These are phyloP conservation scores for Coendou prehensilis DNA, from an alignment of 2,797 vertebrate genomes.

Conservation along the genomic window DNA sequence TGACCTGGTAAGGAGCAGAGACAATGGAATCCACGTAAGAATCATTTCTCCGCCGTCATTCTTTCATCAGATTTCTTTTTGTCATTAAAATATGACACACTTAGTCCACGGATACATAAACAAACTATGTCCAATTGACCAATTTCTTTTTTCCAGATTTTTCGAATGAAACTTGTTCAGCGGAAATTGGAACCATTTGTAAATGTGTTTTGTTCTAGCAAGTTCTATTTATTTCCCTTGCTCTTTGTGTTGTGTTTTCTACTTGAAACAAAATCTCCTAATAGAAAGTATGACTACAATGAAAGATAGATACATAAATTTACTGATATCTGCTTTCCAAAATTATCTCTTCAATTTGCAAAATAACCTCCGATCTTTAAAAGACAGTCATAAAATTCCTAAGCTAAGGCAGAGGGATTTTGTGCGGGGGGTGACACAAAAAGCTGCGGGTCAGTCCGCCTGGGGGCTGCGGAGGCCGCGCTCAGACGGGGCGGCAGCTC, in stretches of 20 bases:
- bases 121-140: background rate
- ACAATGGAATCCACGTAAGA: background rate
- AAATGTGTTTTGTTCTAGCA: slow-evolving; percentile 36
- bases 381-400: background rate
- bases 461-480: background rate
- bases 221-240: background rate
- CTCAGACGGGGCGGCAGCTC: background rate
- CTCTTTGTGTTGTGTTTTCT: background rate
- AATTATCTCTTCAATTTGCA: slow-evolving; percentile 17
- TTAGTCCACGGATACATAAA: background rate
- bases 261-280: slow-evolving; percentile 49
- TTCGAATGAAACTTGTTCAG: background rate
- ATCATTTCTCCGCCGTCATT: background rate
- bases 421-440: background rate
- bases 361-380: slow-evolving; percentile 14
- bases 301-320: background rate
- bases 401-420: background rate
- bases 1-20: background rate
- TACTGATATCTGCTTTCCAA: background rate
- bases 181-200: background rate
- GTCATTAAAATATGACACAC: slow-evolving; percentile 44
- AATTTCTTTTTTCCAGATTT: background rate
- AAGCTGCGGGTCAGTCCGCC: background rate
- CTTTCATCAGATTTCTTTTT: background rate
- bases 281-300: background rate